Conservation (phyloP, 2,113 vertebrate species). For the Bubalus kerabau region DNA sequence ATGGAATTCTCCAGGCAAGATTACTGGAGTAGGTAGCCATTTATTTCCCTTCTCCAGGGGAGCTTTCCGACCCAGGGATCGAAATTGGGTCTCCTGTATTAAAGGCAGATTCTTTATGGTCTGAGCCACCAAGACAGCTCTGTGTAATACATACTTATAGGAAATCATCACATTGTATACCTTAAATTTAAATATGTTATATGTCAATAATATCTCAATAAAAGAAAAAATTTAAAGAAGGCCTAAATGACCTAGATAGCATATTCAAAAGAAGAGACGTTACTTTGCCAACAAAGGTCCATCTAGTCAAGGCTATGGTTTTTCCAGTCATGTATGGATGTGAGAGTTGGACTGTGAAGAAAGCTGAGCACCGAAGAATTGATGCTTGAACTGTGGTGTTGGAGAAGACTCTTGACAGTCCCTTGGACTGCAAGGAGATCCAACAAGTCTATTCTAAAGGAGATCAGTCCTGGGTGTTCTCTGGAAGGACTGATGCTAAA, state of each 20-base stretch:
- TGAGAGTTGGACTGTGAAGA: no score
- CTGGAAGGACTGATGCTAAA: no score
- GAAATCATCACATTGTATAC: not conserved
- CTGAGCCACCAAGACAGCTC: not conserved
- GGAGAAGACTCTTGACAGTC: no score
- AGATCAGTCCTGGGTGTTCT: no score
- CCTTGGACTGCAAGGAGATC: no score
- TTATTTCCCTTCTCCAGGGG: not conserved
- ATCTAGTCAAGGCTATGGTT: no score
- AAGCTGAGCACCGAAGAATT: accelerated
- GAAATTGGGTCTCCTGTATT: not conserved
- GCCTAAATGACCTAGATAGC: not conserved
- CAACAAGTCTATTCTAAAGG: no score
- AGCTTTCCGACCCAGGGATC: not conserved
- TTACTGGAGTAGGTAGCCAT: not conserved
- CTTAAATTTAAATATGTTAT: not conserved
- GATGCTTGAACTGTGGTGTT: no score
- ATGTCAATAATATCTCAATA: not conserved
- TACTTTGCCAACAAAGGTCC: no score
- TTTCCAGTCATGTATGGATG: no score
- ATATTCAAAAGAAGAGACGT: no score
- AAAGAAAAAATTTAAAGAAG: not conserved
- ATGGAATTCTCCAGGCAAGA: not conserved
- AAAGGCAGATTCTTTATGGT: not conserved
- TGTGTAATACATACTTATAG: not conserved